These are phyloP conservation scores for Rhabdomys pumilio DNA, from an alignment of 2,797 vertebrate genomes.

Conservation along the genomic window DNA sequence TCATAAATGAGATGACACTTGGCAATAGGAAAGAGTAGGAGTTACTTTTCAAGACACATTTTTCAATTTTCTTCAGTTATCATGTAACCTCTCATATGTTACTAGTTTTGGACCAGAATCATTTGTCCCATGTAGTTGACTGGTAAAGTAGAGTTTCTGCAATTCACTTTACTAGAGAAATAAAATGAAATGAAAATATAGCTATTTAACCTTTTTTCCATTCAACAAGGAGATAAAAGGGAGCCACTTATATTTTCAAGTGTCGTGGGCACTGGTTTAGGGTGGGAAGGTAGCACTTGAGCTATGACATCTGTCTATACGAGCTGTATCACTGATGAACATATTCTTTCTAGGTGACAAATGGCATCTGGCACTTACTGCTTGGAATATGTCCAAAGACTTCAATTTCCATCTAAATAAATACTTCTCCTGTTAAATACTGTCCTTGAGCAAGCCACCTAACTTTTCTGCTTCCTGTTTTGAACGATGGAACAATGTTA, in stretches of 20 bases:
- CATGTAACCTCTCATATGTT: not conserved
- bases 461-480: not conserved
- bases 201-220: not conserved
- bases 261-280: not conserved
- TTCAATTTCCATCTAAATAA: not conserved
- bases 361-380: not conserved
- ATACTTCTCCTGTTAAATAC: not conserved
- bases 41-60: not conserved
- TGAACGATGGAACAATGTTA: not conserved
- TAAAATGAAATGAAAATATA: not conserved
- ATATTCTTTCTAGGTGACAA: not conserved
- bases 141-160: not conserved
- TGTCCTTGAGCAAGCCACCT: not conserved
- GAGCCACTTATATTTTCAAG: not conserved
- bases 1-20: not conserved
- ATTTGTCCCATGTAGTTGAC: not conserved
- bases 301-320: no score
- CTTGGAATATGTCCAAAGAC: not conserved
- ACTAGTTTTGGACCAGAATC: not conserved
- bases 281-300: not conserved
- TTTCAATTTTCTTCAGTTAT: not conserved
- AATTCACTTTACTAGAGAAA: constrained; percentile 35
- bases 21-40: not conserved
- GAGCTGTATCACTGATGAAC: not conserved
- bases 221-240: not conserved